Percentiles rank a stretch among this genome's conserved stretches.
These are phyloP conservation scores for Gila orcuttii DNA, from an alignment of 2,113 vertebrate genomes.

Conservation along the genomic window DNA sequence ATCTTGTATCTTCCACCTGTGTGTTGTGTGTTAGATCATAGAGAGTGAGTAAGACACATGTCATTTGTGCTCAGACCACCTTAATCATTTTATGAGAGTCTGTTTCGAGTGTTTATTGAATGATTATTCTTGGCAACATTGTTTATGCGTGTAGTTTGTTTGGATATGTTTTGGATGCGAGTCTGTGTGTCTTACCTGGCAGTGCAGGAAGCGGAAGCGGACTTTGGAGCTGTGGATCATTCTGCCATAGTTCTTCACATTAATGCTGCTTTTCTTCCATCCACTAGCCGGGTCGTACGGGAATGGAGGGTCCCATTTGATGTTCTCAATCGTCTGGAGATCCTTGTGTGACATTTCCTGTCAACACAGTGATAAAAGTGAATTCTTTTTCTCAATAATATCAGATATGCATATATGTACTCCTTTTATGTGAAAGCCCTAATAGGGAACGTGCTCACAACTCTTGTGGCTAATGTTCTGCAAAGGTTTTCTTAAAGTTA, in stretches of 20 bases:
- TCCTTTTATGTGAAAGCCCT: too few species aligned
- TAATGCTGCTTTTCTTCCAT: constrained; percentile 83
- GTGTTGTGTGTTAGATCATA: constrained; percentile 47
- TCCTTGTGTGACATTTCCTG: constrained; percentile 81
- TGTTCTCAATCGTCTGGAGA: constrained; percentile 80
- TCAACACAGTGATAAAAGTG: background rate
- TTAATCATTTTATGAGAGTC: constrained; percentile 27
- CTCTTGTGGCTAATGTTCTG: too few species aligned
- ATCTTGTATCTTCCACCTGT: constrained; percentile 63
- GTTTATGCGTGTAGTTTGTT: constrained; percentile 7
- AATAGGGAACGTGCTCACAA: too few species aligned
- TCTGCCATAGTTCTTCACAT: constrained; percentile 87
- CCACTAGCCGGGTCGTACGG: constrained; percentile 74
- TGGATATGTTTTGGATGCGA: background rate
- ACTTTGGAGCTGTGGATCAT: constrained; percentile 94
- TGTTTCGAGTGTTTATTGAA: background rate
- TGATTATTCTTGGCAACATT: background rate
- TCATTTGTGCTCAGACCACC: constrained; percentile 46
- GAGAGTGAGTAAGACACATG: constrained; percentile 54
- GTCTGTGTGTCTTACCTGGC: constrained; percentile 78
- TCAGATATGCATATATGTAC: background rate
- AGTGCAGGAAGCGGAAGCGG: constrained; percentile 88
- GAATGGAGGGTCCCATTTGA: constrained; percentile 79
- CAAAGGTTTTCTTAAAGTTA: too few species aligned
- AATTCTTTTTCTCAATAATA: background rate